Base-by-base conservation (phyloP, 1,140 invertebrate genomes). In the Drosophila mayri region DNA sequence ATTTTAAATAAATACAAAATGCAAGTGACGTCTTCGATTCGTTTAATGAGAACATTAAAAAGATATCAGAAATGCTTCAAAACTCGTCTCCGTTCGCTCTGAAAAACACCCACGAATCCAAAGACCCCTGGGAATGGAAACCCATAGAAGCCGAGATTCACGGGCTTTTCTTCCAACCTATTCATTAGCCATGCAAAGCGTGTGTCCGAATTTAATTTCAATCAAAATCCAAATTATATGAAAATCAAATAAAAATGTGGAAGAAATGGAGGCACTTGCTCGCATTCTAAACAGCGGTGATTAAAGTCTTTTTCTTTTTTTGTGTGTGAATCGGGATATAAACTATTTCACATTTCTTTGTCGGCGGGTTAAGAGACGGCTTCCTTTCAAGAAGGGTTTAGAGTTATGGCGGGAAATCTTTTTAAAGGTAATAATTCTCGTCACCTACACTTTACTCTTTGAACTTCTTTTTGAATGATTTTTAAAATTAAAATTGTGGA, bases 151-250 rank as follows among this genome's bases (percentile, higher is more conserved):
- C 20, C 7, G 10, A 50, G 65, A 68, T 68, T 67, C 57, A 61
- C 50, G 28, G 37, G 73, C 16, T 59, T 54, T 85, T 76, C 52
- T 55, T 59, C 18, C 16, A 28, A 1, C 37, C 30, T 35, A 11
- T 43, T 60, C 71, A 87, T 88, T 88, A 75, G 49, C 37, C 43
- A 88, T 88, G 85, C 84, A 67, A 66, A 75, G 73, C 85, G 60
- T 72, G 85, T 43, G 66, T 67, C 60, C 60, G 76, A 81, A 71
- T 88, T 88, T 81, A 88, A 81, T 88, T 88, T 81, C 85, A 90
- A 88, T 88, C 77, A 88, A 88, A 90, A 90, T 84, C 80, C 63
- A 81, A 88, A 90, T 90, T 81, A 88, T 88, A 78, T 78, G 80
- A 87, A 90, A 84, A 84, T 76, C 76, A 77, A 83, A 83, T 86